Base-by-base conservation (phyloP, 2,113 vertebrate genomes). In the Zosterops japonicus region DNA sequence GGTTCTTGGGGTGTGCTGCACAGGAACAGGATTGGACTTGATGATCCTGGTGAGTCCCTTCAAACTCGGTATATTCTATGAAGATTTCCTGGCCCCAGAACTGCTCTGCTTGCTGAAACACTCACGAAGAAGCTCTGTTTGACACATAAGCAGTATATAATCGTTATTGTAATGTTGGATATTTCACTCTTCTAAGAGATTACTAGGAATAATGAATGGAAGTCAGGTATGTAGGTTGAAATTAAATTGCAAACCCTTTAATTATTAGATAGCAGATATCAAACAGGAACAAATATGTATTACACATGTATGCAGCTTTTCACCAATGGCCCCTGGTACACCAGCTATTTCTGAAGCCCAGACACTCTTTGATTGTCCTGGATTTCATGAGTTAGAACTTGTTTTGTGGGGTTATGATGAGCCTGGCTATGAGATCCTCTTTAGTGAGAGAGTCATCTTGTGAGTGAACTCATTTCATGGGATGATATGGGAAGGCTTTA, bases 1-100 rank as follows among this genome's bases (percentile, higher is more conserved):
- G 23, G 9, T 29, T 75, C n/a, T 47, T 82, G n/a, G 29, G 24
- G 29, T 18, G 39, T 75, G 20, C 41, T 69, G 20, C 5, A 1
- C 55, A 76, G 17, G 25, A n/a, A 12, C 17, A 31, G 25, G 29
- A 47, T 4, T 61, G n/a, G n/a, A n/a, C 52, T 61, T 39, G 12
- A 22, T 75, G 46, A 61, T 47, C 35, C 13, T 55, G 29, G 27
- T 19, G 17, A 24, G 17, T 47, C 16, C 8, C 22, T 44, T 50
- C 31, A 31, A 65, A 14, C 4, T 42, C 44, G 21, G 9, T 25
- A 13, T 28, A 27, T 42, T 81, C 35, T 50, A 5, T 65, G 68
- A 44, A 52, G 36, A 4, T 7, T 15, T 14, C 6, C 33, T 33
- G 18, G 12, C 4, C 1, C 41, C 3, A 5, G 23, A 24, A 27